Base-by-base conservation (phyloP, 2,113 vertebrate genomes). In the Ammodytes marinus region DNA sequence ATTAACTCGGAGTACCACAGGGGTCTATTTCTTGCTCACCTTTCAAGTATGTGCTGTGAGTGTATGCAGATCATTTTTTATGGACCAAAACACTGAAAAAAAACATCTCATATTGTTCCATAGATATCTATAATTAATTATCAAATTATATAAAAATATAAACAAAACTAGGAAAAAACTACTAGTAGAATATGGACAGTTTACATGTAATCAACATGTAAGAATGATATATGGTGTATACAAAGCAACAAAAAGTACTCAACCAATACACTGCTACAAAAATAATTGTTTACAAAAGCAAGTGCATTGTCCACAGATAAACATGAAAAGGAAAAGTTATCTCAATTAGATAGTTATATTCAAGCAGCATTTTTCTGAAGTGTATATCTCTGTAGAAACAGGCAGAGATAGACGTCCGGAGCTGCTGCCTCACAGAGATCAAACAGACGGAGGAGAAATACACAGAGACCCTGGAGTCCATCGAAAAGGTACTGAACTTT, bases 391-490 rank as follows among this genome's bases (percentile, higher is more conserved):
- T 79, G 35, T 59, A 91, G 91, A 92, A 89, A 85, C 92, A 93
- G 89, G 92, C 88, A 60, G 97, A 98, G 93, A 95, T 96, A 70
- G 97, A 99, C 13, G 94, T 99, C 74, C 95, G 97, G 27, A 96
- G 94, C 93, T 99, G 97, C 90, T 99, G 97, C 86, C 95, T 99
- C 14, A 73, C 94, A 69, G 97, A 99, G 94, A 98, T 99, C 93
- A 97, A 97, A 87, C 97, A 98, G 93, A 99, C 97, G 1, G 97
- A 99, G 83, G 97, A 98, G 93, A 98, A 97, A 91, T 99, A 99
- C 75, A 97, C 97, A 4, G 97, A 98, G 91, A 98, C 97, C 0
- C 86, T 99, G 93, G 97, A 98, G 90, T 99, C 97, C 0, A 98
- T 98, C 46, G 97, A 98, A 86, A 98, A 97, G 93, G 97, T 98